phyloP scores from a whole-genome alignment of 2,888 invertebrate genomes.

The Brassicogethes aeneus region DNA sequence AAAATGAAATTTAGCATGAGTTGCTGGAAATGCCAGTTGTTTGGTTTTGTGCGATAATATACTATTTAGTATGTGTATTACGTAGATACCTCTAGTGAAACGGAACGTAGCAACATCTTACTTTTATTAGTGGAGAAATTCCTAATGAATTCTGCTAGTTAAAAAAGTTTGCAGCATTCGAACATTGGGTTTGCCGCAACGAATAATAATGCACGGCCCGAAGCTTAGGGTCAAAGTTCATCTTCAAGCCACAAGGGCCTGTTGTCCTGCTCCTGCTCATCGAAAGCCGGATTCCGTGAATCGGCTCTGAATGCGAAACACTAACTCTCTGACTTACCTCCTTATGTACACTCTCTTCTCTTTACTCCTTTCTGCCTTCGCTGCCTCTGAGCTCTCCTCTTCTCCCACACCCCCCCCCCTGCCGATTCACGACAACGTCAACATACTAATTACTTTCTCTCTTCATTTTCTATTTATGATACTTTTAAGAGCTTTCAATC shows the following conservation, averaged over 20 bases:
- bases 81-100: slow-evolving; percentile 39
- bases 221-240: slow-evolving; percentile 35
- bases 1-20: neutral
- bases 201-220: slow-evolving; percentile 39
- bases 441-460: slow-evolving; percentile 1
- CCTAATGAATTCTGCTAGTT: slow-evolving; percentile 43
- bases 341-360: neutral
- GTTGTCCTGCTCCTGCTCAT: slow-evolving; percentile 21
- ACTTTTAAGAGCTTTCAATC: neutral
- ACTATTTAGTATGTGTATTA: slow-evolving; percentile 36
- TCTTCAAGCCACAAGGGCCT: slow-evolving; percentile 25
- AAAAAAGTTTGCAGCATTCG: slow-evolving; percentile 42
- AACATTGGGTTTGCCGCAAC: slow-evolving; percentile 38
- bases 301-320: slow-evolving; percentile 22
- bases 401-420: neutral
- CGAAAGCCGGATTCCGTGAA: slow-evolving; percentile 23
- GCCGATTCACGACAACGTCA: neutral
- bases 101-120: slow-evolving; percentile 41
- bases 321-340: slow-evolving; percentile 5
- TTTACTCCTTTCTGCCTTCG: neutral
- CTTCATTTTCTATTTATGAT: slow-evolving; percentile 1
- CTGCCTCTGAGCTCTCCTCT: no score
- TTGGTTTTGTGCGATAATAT: slow-evolving; percentile 21
- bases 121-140: slow-evolving; percentile 41
- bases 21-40: neutral